Conservation (phyloP, 2,888 invertebrate genomes). For the Antheraea yamamai region DNA sequence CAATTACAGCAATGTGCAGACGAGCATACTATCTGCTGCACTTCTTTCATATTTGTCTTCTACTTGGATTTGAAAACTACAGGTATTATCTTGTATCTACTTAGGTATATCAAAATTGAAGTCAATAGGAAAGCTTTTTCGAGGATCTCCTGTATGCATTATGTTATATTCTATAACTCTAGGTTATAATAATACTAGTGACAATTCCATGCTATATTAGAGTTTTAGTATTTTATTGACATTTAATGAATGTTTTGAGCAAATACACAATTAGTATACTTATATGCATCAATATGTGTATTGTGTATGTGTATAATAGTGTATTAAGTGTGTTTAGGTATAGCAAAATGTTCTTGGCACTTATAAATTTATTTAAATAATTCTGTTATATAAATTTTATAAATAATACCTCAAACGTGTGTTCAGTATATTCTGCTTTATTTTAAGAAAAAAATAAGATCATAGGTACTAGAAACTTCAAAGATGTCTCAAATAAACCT, state of each 20-base stretch:
- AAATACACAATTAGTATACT: neutral
- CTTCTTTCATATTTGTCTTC: too few species aligned
- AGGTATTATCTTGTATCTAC: neutral
- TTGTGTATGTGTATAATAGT: too few species aligned
- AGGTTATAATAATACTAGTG: neutral
- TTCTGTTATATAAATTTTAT: neutral
- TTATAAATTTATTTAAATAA: neutral
- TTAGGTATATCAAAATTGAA: neutral
- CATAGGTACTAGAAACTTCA: neutral
- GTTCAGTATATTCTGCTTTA: neutral
- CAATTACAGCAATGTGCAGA: neutral
- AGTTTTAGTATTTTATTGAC: neutral
- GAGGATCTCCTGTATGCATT: neutral
- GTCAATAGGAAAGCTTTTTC: neutral
- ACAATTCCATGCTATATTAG: neutral
- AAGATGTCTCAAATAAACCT: neutral
- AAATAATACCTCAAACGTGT: neutral
- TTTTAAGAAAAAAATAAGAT: neutral
- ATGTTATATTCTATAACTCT: neutral
- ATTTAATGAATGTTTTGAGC: neutral
- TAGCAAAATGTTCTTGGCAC: neutral
- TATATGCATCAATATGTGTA: neutral
- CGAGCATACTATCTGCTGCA: neutral
- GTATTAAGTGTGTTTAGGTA: too few species aligned
- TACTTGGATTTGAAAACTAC: neutral